Evolutionary conservation across 2,113 vertebrate genomes (phyloP).

Genomic region (Melanerpes aurifrons): DNA sequence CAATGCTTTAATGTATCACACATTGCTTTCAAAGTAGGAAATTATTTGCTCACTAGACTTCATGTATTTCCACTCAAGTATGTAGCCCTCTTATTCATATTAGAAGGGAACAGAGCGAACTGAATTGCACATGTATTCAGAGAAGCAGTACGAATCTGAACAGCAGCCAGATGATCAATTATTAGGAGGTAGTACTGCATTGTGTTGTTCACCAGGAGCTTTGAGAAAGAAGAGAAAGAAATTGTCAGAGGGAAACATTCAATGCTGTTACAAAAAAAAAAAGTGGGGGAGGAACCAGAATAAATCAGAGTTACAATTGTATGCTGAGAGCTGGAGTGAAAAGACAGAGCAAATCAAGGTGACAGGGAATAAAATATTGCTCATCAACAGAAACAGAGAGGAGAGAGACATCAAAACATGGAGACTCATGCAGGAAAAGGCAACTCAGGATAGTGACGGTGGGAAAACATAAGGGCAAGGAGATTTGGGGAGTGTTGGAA

Average conservation of each 20-base stretch:
- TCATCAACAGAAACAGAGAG: slow-evolving; percentile 24
- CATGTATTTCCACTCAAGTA: neutral
- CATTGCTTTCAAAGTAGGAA: neutral
- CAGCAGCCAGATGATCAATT: slow-evolving; percentile 62
- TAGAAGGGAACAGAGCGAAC: neutral
- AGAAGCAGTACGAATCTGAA: slow-evolving; percentile 48
- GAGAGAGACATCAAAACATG: neutral
- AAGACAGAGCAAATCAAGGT: slow-evolving; percentile 38
- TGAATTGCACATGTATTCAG: slow-evolving; percentile 36
- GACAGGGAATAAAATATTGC: slow-evolving; percentile 35
- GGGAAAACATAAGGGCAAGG: neutral
- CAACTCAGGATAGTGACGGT: neutral
- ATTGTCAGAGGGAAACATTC: slow-evolving; percentile 44
- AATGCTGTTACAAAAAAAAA: neutral
- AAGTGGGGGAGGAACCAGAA: neutral
- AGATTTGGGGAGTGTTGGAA: neutral
- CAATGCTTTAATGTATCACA: slow-evolving; percentile 1
- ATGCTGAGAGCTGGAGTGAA: neutral
- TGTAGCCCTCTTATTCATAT: slow-evolving; percentile 28
- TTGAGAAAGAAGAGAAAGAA: slow-evolving; percentile 48
- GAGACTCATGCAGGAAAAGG: neutral
- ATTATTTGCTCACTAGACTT: slow-evolving; percentile 41
- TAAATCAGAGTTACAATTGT: slow-evolving; percentile 26
- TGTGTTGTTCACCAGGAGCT: slow-evolving; percentile 47
- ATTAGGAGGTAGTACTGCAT: slow-evolving; percentile 36